Conservation (phyloP, 2,797 vertebrate genomes). For the Tapirus indicus region DNA sequence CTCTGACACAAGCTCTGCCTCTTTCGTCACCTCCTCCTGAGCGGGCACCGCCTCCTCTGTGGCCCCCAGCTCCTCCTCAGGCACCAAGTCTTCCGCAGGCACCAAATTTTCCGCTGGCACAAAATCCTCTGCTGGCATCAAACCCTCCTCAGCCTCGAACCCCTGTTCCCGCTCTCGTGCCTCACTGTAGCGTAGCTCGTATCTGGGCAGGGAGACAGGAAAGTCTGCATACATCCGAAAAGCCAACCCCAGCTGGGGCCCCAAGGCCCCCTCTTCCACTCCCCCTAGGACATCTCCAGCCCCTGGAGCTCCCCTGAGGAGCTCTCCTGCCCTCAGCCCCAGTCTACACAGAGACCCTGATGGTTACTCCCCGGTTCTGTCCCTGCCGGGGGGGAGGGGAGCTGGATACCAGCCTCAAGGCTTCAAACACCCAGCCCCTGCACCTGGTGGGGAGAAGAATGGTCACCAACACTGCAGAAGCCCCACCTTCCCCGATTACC, state of each 20-base stretch:
- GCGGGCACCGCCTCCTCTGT: not conserved
- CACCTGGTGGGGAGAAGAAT: constrained; percentile 83
- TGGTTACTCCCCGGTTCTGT: not conserved
- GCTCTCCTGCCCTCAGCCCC: not conserved
- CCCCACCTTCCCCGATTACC: no score
- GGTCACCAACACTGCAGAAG: not conserved
- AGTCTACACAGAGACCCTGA: not conserved
- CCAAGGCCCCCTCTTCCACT: not conserved
- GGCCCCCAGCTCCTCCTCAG: not conserved
- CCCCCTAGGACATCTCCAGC: no score
- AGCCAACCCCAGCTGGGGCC: not conserved
- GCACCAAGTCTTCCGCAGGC: not conserved
- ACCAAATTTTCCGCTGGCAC: not conserved
- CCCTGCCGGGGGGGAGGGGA: constrained; percentile 77
- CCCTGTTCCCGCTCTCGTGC: not conserved
- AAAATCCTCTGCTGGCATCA: not conserved
- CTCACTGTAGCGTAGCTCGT: not conserved
- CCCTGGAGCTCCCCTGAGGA: not conserved
- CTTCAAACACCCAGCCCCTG: constrained; percentile 92
- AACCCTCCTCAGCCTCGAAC: not conserved
- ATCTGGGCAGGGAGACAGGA: not conserved
- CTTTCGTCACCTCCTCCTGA: not conserved
- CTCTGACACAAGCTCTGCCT: not conserved
- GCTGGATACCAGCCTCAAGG: constrained; percentile 91
- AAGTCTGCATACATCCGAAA: not conserved